Evolutionary conservation across 1,140 invertebrate species (phyloP), one percentile per base, ranked within the genome.

Genomic region (Nymphalis io): DNA sequence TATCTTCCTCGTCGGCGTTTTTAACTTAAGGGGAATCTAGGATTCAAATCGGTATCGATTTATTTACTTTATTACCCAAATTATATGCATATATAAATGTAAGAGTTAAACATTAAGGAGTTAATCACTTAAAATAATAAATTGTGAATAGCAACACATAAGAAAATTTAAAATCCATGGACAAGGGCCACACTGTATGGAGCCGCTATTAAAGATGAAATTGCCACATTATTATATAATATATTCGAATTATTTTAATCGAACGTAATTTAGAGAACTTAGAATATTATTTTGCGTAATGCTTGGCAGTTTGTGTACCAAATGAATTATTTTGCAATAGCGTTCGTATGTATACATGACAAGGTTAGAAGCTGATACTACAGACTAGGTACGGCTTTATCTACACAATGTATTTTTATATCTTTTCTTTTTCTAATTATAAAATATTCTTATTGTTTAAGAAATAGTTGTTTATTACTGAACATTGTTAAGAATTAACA

Each of bases 311-410:
- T 40, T 44, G 60, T 63, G 68, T 62, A 66, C 61, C 57, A 73
- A 42, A 65, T 66, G 64, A 70, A 62, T 51, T 61, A 74, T 70
- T 74, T 70, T 64, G 68, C 68, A 74, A 74, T 63, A 55, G 42
- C 46, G 33, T 51, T 62, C 57, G 39, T 18, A 39, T 58, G 27
- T 33, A 33, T 38, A 63, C 44, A 68, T 58, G 66, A 66, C 72
- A 70, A 74, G 72, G 68, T 74, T 62, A 74, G 10, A 48, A 63
- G 38, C 39, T 48, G 33, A 46, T 48, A 48, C 23, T 61, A 61
- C 46, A 48, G 60, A 61, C 21, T 33, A 23, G 8, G 21, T 10
- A 53, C 11, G 13, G 5, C 6, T 12, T 5, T 53, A 53, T 44
- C 40, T 44, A 44, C 1, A n/a, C n/a, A 44, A 44, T 44, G 13